phyloP scores from a whole-genome alignment of 2,113 vertebrate genomes.

The Labeo rohita region DNA sequence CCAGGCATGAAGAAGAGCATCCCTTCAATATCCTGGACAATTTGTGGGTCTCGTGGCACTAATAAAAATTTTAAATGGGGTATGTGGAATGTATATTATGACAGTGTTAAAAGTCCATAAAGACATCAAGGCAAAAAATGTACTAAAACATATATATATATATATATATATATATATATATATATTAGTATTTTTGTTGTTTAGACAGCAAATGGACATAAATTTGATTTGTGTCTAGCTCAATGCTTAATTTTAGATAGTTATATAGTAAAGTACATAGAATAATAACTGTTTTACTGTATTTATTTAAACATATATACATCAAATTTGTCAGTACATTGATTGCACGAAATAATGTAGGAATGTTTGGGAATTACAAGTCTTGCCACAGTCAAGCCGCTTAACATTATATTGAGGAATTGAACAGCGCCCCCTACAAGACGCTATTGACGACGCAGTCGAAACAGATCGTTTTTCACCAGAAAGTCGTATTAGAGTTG shows the following conservation, averaged over 20 bases:
- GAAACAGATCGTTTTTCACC: background rate
- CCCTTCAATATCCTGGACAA: conserved; percentile 19
- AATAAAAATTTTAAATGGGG: conserved; percentile 17
- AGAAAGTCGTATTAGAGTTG: background rate
- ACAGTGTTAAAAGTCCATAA: background rate
- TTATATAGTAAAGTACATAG: background rate
- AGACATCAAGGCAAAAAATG: background rate
- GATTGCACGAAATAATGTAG: background rate
- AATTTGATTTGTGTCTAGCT: background rate
- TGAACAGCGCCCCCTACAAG: conserved; percentile 14
- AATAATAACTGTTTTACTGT: background rate
- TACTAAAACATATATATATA: too few species aligned
- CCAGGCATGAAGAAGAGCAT: conserved; percentile 3
- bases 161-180: too few species aligned
- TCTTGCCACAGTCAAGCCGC: background rate
- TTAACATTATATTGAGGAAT: background rate
- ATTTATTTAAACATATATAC: background rate
- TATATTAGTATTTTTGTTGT: background rate
- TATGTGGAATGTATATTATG: conserved; percentile 13
- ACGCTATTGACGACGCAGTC: background rate
- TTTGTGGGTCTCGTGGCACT: conserved; percentile 4
- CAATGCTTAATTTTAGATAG: background rate
- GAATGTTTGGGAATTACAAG: background rate
- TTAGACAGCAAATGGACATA: background rate
- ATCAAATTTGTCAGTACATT: background rate